phyloP scores from a whole-genome alignment of 2,113 vertebrate species.

The Notechis scutatus region DNA sequence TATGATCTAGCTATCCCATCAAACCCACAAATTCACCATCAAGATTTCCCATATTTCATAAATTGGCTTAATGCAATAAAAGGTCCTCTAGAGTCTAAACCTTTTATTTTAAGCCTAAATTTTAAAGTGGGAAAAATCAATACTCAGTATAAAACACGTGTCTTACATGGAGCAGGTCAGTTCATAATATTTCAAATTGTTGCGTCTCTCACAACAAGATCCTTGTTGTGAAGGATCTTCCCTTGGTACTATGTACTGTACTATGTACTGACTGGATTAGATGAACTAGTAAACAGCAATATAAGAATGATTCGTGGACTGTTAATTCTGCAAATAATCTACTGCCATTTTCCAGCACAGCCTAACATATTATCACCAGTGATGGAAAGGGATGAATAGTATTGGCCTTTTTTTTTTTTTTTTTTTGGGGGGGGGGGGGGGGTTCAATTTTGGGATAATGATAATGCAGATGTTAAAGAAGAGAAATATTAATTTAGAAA shows the following conservation, averaged over 20 bases:
- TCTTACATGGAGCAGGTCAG: background rate
- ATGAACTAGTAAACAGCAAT: background rate
- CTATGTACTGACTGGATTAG: background rate
- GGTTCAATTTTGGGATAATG: background rate
- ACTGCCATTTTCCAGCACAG: conserved; percentile 43
- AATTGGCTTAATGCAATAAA: background rate
- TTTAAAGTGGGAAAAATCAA: conserved; percentile 3
- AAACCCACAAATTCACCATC: background rate
- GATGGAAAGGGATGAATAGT: conserved; percentile 34
- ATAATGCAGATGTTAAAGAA: conserved; percentile 19
- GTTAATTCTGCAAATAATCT: conserved; percentile 27
- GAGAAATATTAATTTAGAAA: conserved; percentile 17
- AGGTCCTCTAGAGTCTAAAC: background rate
- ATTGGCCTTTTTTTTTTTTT: conserved; percentile 27
- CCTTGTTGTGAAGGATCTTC: background rate
- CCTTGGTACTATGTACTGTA: background rate
- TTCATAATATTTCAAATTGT: background rate
- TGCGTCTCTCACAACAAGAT: background rate
- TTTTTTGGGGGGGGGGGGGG: too few species aligned
- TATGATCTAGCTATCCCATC: conserved; percentile 18
- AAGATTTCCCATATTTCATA: fast-evolving
- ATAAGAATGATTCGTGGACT: background rate
- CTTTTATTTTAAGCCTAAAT: background rate
- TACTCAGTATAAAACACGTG: background rate
- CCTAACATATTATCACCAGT: background rate